Evolutionary conservation across 2,797 vertebrate genomes (phyloP), one percentile per base, ranked within the genome.

Genomic region (Labroides dimidiatus): DNA sequence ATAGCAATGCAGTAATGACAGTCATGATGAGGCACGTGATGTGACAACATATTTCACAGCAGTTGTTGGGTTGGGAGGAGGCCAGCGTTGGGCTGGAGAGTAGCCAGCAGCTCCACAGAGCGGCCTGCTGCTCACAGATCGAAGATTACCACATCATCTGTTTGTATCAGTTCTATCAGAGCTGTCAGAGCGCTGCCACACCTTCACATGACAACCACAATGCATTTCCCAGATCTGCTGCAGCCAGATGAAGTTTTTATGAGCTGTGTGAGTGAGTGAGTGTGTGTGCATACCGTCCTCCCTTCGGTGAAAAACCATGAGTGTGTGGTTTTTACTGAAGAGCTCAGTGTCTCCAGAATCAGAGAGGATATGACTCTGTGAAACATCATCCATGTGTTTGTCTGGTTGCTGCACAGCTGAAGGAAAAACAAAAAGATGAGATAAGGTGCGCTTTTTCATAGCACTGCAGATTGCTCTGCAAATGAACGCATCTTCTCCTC

Each of bases 181-280:
- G n/a, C 71, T 63, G 77, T 71, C 78, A 58, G 65, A 69, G 54
- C 24, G 10, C 23, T 17, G 60, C 69, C 80, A 81, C 82, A 52
- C 84, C 78, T 80, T 69, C 50, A 59, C 30, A 64, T 52, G 74
- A 84, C 78, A 82, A 77, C 85, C 85, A 78, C 53, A 48, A 66
- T 44, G 76, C 65, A 43, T 85, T 73, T 81, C 71, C 66, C 69
- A 77, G 53, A 71, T 36, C 23, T 49, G 69, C 73, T 60, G 63
- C 54, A 36, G 61, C 77, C 76, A 74, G 81, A 69, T 62, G 43
- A 77, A 80, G 21, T 66, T 57, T 47, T 63, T 23, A 23, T 64
- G 61, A 27, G 53, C 14, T 68, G 56, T 50, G 43, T 59, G 57
- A 65, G 55, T 39, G 16, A 64, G 21, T 43, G 55, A 39, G 20